These are phyloP conservation scores for Cheilosia impressa DNA, from an alignment of 2,888 invertebrate genomes.

Conservation along the genomic window DNA sequence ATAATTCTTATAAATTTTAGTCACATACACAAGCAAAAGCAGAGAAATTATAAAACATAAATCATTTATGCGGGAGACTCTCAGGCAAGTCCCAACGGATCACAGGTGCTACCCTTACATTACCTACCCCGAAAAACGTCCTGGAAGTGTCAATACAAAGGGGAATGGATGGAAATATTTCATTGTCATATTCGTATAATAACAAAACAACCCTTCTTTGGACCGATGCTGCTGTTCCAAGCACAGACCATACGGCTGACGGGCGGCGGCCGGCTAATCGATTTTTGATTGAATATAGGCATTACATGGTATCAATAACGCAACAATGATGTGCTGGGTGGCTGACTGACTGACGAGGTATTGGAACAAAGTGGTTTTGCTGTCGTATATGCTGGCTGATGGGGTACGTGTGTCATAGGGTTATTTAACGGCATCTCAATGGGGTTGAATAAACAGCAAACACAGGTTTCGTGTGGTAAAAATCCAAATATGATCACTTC, in stretches of 20 bases:
- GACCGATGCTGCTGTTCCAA: conserved; percentile 19
- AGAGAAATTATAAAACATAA: conserved; percentile 61
- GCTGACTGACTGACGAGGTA: conserved; percentile 52
- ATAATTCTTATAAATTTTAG: not conserved
- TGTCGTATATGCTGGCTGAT: conserved; percentile 16
- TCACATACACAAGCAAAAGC: conserved; percentile 26
- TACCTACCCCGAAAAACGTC: conserved; percentile 16
- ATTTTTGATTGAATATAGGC: conserved; percentile 83
- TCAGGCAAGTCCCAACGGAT: conserved; percentile 2
- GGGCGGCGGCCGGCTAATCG: conserved; percentile 80
- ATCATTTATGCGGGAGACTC: conserved; percentile 32
- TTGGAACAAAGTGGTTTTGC: conserved; percentile 57
- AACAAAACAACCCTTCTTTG: conserved; percentile 69
- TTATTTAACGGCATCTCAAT: conserved; percentile 73
- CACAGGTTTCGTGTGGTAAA: conserved; percentile 79
- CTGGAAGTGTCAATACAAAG: conserved; percentile 59
- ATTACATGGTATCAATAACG: conserved; percentile 74
- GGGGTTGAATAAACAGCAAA: conserved; percentile 74
- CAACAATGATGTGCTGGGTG: conserved; percentile 69
- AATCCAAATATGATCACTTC: conserved; percentile 84
- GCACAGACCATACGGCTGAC: conserved; percentile 20
- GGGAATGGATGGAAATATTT: conserved; percentile 56
- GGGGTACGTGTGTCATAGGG: conserved; percentile 70
- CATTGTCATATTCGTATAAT: conserved; percentile 49
- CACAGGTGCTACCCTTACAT: conserved; percentile 63